Percentiles rank a stretch among this genome's conserved stretches.
phyloP scores from a whole-genome alignment of 2,797 vertebrate species.

The Cryptoblepharus egeriae region DNA sequence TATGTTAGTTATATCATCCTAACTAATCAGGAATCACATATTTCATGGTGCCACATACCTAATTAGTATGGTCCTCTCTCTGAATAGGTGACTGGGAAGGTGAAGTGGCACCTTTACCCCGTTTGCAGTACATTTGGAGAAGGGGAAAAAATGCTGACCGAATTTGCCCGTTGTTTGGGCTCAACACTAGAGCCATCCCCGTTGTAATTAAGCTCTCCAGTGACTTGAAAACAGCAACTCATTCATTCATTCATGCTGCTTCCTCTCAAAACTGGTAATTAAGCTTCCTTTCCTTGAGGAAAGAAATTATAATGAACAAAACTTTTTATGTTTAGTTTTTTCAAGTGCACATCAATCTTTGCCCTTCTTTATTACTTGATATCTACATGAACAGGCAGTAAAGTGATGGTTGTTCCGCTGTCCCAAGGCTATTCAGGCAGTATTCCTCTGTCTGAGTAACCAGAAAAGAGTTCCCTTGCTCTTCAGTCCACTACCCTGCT shows the following conservation, averaged over 20 bases:
- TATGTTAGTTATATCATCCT: neutral
- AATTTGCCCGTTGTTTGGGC: neutral
- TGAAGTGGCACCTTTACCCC: neutral
- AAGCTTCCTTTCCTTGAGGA: neutral
- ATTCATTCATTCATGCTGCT: neutral
- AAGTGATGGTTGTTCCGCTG: conserved; percentile 49
- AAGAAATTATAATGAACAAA: neutral
- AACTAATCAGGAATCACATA: neutral
- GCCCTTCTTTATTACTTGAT: neutral
- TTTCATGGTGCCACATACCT: neutral
- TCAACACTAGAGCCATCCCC: neutral
- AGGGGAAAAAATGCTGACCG: neutral
- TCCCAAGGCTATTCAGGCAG: conserved; percentile 60
- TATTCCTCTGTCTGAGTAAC: conserved; percentile 49
- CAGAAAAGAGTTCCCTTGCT: conserved; percentile 45
- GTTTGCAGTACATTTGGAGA: neutral
- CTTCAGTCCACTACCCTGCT: neutral
- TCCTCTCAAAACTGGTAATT: neutral
- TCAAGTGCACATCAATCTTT: neutral
- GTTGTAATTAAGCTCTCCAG: neutral
- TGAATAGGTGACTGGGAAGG: neutral
- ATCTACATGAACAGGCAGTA: conserved; percentile 35
- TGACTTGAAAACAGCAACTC: neutral
- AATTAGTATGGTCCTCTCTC: neutral
- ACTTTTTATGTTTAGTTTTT: too few species aligned